Base-by-base conservation (phyloP, 2,113 vertebrate genomes). In the Megaceryle torquata region DNA sequence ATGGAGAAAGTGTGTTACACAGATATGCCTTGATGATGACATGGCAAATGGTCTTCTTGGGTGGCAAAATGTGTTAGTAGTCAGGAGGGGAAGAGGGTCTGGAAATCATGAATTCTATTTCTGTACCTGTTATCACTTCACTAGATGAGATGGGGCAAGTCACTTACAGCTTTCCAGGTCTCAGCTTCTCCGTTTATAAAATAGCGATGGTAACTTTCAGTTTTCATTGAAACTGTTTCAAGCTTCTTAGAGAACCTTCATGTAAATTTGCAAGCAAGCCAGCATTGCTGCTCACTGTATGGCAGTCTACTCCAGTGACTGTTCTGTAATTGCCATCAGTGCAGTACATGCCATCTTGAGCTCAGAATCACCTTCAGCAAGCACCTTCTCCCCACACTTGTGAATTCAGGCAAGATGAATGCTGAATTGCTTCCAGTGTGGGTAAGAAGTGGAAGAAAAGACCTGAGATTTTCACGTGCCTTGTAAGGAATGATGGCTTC, bases 71-170 rank as follows among this genome's bases (percentile, higher is more conserved):
- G 57, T 33, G 9, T 54, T 46, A 77, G 63, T 15, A 70, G 84
- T 71, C 50, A 76, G 76, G 83, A 91, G 25, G 33, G 63, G 41
- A 21, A 79, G 72, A 93, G 74, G 69, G 77, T 86, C 86, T 94
- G 95, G 90, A 86, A 90, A 79, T 72, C 48, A 86, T 21, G 48
- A 72, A 53, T 93, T 93, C 93, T 96, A 96, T 97, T 97, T 96
- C 84, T 95, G 96, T 91, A 76, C 51, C 71, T 87, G 91, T 95
- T 96, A 96, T 76, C 95, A 53, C 86, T 81, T 82, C 18, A 24
- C 69, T 76, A 37, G 70, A 65, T 51, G 92, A 94, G 41, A 61
- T 89, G 74, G 75, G 44, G 63, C 41, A 91, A 94, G 70, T 59
- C 72, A 91, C 50, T 91, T 78, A 72, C 24, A 86, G 69, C 68